phyloP scores from a whole-genome alignment of 2,888 invertebrate genomes.

The Caenorhabditis japonica region DNA sequence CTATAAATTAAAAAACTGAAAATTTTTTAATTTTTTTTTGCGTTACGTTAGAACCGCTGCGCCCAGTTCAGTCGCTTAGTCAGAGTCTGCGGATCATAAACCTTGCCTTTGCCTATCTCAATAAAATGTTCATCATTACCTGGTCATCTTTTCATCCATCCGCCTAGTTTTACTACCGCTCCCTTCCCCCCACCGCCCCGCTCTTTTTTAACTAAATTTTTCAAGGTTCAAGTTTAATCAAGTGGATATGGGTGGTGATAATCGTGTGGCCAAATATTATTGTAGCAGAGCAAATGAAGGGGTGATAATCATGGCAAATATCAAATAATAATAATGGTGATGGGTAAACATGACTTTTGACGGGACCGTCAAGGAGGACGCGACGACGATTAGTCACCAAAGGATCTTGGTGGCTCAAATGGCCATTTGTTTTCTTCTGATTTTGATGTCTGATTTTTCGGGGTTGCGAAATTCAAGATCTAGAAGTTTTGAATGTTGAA shows the following conservation, averaged over 20 bases:
- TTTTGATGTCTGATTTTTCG: background rate
- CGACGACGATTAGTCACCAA: background rate
- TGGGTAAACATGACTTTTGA: background rate
- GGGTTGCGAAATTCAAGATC: conserved; percentile 1
- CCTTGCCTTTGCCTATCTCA: conserved; percentile 31
- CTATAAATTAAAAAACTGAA: too few relatives aligned
- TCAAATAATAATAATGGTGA: background rate
- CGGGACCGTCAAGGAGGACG: too few relatives aligned
- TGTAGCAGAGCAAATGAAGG: conserved; percentile 17
- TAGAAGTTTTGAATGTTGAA: background rate
- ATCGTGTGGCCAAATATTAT: conserved; percentile 47
- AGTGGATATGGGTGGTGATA: too few relatives aligned
- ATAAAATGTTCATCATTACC: conserved; percentile 42
- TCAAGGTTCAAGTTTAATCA: too few relatives aligned
- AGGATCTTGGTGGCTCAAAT: too few relatives aligned
- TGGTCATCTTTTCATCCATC: conserved; percentile 1
- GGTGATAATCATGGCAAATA: conserved; percentile 7
- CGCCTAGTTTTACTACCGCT: conserved; percentile 17
- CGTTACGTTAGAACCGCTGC: background rate
- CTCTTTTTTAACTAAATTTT: too few relatives aligned
- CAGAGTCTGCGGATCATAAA: conserved; percentile 35
- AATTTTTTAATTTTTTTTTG: background rate
- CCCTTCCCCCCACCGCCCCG: background rate
- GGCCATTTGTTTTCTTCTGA: background rate
- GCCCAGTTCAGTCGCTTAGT: background rate